phyloP scores from a whole-genome alignment of 2,113 vertebrate species.

The Pica pica region DNA sequence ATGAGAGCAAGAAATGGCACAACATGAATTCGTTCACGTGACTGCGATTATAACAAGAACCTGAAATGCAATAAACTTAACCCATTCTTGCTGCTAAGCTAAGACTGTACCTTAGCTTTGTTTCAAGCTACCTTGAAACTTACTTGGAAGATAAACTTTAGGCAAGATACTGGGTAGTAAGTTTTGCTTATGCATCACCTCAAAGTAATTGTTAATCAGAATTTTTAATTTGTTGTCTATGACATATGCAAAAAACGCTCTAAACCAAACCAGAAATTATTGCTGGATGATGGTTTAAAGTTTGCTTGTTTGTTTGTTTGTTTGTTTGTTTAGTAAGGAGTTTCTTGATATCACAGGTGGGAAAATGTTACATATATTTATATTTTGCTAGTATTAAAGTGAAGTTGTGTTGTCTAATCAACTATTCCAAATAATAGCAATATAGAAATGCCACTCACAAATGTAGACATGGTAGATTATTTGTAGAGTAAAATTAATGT shows the following conservation, averaged over 20 bases:
- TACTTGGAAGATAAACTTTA: neutral
- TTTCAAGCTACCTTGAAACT: neutral
- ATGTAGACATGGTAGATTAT: neutral
- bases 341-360: neutral
- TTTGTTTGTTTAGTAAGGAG: neutral
- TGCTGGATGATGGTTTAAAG: neutral
- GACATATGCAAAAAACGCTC: neutral
- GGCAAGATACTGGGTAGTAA: neutral
- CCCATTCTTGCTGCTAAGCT: slow-evolving; percentile 36
- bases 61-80: slow-evolving; percentile 67
- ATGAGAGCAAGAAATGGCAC: slow-evolving; percentile 64
- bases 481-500: neutral
- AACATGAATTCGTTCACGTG: slow-evolving; percentile 59
- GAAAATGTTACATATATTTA: neutral
- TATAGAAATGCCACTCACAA: neutral
- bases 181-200: neutral
- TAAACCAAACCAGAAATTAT: neutral
- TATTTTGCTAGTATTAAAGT: neutral
- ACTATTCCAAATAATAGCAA: neutral
- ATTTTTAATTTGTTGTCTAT: neutral
- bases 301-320: neutral
- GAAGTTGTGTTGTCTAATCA: neutral
- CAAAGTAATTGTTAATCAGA: neutral
- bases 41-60: slow-evolving; percentile 50
- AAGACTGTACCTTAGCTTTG: neutral